Base-by-base conservation (phyloP, 2,888 invertebrate species). In the Leptopilina syphax region DNA sequence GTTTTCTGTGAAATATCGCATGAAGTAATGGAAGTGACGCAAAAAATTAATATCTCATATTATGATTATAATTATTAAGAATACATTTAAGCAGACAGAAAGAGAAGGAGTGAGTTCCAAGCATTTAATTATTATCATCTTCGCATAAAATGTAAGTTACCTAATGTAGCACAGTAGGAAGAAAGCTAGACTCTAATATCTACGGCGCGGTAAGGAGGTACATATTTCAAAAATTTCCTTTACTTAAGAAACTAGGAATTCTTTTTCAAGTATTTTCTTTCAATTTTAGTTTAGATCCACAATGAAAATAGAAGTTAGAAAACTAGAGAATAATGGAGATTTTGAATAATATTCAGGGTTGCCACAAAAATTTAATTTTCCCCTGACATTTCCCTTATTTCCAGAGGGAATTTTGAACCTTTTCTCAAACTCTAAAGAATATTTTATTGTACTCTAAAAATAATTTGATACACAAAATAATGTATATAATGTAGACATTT, bases 71-170 rank as follows among this genome's bases (percentile, higher is more conserved):
- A 82, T 83, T 41, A 80, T 80, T 66, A 68, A 65, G 80, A 82
- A 79, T 12, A 44, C 34, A 13, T 18, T 77, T 57, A 92, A 91
- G 91, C 91, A 91, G 90, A 90, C 90, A 91, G 92, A 92, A 92
- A 92, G 92, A 92, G 92, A 92, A 92, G 92, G 92, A 92, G 92
- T 90, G 90, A 91, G 90, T 90, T 89, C 90, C 90, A 91, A 91
- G 90, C 91, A 91, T 86, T 84, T 82, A 78, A 85, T 84, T 83
- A 81, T 57, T 79, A 80, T 79, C 77, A 34, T 41, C 77, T 82
- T 76, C 77, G 76, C 78, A 80, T 80, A 80, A 78, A 34, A 78
- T 81, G 78, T 73, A 18, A 82, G 79, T 77, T 78, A 76, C 79
- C 77, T 73, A 41, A 77, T 83, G 47, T 70, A 78, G 78, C 18